Evolutionary conservation across 2,888 invertebrate genomes (phyloP).

Genomic region (Drosophila meridionalis): DNA sequence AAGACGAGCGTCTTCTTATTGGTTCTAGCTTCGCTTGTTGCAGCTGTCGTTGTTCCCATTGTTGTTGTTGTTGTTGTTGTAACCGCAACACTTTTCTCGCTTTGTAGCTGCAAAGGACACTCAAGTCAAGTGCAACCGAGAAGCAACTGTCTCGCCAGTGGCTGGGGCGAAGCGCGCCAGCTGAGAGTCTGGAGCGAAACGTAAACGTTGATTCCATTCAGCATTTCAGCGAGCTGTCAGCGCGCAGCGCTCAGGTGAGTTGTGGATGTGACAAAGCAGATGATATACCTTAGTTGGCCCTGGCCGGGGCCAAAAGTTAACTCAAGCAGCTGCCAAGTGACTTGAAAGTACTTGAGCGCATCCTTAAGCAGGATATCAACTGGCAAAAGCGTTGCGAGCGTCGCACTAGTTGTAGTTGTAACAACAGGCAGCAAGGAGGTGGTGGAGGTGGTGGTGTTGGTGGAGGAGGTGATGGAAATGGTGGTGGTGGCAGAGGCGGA

Average conservation of each 20-base stretch:
- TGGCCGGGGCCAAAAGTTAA: slow-evolving; percentile 62
- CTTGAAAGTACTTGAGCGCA: slow-evolving; percentile 81
- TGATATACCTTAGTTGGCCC: slow-evolving; percentile 23
- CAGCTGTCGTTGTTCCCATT: background rate
- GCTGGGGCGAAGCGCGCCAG: background rate
- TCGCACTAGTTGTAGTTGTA: background rate
- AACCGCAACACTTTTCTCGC: slow-evolving; percentile 73
- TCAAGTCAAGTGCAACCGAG: slow-evolving; percentile 70
- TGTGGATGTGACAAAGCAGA: slow-evolving; percentile 2
- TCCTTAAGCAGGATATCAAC: slow-evolving; percentile 82
- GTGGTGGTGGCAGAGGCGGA: background rate
- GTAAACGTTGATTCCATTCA: slow-evolving; percentile 53
- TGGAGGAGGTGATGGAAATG: background rate
- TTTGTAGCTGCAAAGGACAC: slow-evolving; percentile 65
- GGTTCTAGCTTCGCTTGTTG: slow-evolving; percentile 10
- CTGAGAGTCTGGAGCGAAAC: background rate
- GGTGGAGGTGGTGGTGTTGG: background rate
- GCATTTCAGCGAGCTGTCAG: slow-evolving; percentile 58
- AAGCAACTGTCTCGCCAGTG: slow-evolving; percentile 1
- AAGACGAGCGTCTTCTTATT: slow-evolving; percentile 5
- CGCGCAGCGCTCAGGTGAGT: background rate
- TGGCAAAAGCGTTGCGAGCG: slow-evolving; percentile 71
- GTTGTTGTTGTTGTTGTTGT: slow-evolving; percentile 30
- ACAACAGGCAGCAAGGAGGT: slow-evolving; percentile 1
- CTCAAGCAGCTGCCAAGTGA: slow-evolving; percentile 82